phyloP scores from a whole-genome alignment of 2,888 invertebrate species.

The Leptothorax acervorum region DNA sequence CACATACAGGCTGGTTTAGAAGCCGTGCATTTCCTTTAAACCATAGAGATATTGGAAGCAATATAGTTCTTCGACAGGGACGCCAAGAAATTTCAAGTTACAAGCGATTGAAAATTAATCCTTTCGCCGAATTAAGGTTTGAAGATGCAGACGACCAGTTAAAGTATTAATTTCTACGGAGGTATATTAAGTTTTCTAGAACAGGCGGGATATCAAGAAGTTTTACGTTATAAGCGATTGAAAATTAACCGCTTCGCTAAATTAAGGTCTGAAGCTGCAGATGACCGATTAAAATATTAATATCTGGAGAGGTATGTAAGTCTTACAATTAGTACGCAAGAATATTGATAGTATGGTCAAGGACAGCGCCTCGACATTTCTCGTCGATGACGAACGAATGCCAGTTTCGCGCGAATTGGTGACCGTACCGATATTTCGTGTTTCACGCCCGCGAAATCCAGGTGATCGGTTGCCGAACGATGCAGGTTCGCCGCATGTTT shows the following conservation, averaged over 20 bases:
- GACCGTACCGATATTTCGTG: not conserved
- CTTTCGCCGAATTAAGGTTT: not conserved
- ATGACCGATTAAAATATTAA: constrained; percentile 14
- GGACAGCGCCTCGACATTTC: not conserved
- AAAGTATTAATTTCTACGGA: constrained; percentile 1
- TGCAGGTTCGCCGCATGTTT: constrained; percentile 34
- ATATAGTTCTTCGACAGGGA: not conserved
- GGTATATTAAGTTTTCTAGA: not conserved
- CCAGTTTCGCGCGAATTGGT: not conserved
- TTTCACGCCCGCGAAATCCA: constrained; percentile 5
- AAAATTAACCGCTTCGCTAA: not conserved
- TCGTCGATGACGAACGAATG: not conserved
- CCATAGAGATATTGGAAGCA: too few species aligned
- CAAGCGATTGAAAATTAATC: not conserved
- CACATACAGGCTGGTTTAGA: not conserved
- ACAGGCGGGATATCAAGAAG: not conserved
- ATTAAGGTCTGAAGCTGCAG: not conserved
- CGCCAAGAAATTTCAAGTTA: not conserved
- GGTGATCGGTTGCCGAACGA: constrained; percentile 40
- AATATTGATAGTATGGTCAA: not conserved
- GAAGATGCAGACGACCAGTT: not conserved
- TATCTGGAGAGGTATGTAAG: not conserved
- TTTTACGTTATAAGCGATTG: not conserved
- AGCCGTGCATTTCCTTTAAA: not conserved
- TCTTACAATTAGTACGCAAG: not conserved